Evolutionary conservation across 2,888 invertebrate genomes (phyloP), one percentile per base, ranked within the genome.

Genomic region (Diarsia brunnea): DNA sequence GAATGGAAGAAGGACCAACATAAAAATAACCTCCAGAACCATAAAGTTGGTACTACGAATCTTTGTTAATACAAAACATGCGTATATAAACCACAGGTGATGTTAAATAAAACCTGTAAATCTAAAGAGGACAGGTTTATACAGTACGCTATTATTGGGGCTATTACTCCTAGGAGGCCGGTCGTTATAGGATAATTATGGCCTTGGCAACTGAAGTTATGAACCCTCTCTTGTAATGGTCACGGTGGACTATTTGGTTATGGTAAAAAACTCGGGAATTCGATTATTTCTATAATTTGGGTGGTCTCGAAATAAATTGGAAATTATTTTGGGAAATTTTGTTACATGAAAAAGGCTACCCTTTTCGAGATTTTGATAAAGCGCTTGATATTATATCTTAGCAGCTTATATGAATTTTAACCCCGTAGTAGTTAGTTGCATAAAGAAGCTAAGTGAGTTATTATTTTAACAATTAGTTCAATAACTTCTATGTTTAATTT

Each of bases 41-140:
- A 51, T 51, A 63, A 45, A 43, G 19, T n/a, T 27, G n/a, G 21
- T 31, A 60, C 24, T 16, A 64, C 65, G 43, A 58, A 70, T 24
- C 60, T 77, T 67, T 38, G 21, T 68, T 61, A 61, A 47, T 21
- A 68, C 7, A 55, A 43, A 69, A 49, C 47, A 38, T 70, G 60
- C 53, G 43, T 67, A 69, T 65, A 71, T 38, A 64, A 85, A 64
- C 55, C 47, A 75, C 72, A 85, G 63, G 58, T 81, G 69, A 61
- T 64, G 51, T 70, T 70, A 51, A 74, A 65, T 51, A 61, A 74
- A 76, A 77, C 81, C 53, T 79, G 75, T 86, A 84, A 73, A 86
- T 76, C 63, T 68, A 70, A 73, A 63, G 66, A 65, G 55, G 70
- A 84, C 87, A 67, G 75, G 87, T 79, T 80, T 73, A 66, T 51